These are phyloP conservation scores for Hydrocynus forskahlii DNA, from an alignment of 2,797 vertebrate genomes.

Conservation along the genomic window DNA sequence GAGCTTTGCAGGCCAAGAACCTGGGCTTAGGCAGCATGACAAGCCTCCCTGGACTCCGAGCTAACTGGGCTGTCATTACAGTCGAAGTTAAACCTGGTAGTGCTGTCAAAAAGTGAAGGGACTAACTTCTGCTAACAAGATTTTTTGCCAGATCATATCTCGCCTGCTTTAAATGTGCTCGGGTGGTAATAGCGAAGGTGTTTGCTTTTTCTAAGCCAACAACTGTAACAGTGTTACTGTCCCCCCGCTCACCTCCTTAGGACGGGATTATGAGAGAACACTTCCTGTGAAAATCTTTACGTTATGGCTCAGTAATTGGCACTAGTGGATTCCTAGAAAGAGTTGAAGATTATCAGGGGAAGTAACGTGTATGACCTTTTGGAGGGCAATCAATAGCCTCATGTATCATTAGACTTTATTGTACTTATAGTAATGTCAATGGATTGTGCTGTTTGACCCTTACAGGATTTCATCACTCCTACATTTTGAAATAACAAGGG, in stretches of 20 bases:
- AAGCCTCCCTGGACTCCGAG: slow-evolving; percentile 61
- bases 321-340: slow-evolving; percentile 34
- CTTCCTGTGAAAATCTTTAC: slow-evolving; percentile 41
- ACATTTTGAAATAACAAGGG: slow-evolving; percentile 67
- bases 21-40: slow-evolving; percentile 70
- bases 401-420: slow-evolving; percentile 51
- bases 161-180: slow-evolving; percentile 36
- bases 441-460: slow-evolving; percentile 63
- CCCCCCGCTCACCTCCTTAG: slow-evolving; percentile 1
- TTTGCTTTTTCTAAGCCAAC: slow-evolving; percentile 1
- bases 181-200: slow-evolving; percentile 26
- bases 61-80: slow-evolving; percentile 70
- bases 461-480: slow-evolving; percentile 62
- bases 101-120: slow-evolving; percentile 55
- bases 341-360: slow-evolving; percentile 36
- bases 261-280: neutral
- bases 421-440: slow-evolving; percentile 55
- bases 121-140: slow-evolving; percentile 60
- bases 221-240: neutral
- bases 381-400: slow-evolving; percentile 25
- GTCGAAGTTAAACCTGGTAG: slow-evolving; percentile 59
- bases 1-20: slow-evolving; percentile 62
- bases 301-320: slow-evolving; percentile 32
- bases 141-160: slow-evolving; percentile 50
- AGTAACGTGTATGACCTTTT: slow-evolving; percentile 42